Base-by-base conservation (phyloP, 92 coral and sea anemone species). In the Paragorgia papillata region DNA sequence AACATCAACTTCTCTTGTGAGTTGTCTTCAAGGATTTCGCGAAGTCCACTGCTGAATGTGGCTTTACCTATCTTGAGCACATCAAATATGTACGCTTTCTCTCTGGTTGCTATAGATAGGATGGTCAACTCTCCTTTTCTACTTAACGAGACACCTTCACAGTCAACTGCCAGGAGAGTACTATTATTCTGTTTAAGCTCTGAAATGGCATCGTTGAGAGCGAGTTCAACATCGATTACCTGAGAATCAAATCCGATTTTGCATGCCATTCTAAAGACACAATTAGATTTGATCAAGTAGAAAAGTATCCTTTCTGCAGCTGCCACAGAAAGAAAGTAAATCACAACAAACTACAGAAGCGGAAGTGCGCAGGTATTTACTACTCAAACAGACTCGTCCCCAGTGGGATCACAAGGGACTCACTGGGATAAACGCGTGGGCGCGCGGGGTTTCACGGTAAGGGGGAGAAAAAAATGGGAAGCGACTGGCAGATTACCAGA, bases 101-200 rank as follows among this genome's bases (percentile, higher is more conserved):
- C 86, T 80, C 73, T 83, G 41, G 86, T 85, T 67, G 92, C 89
- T 30, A 88, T 80, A 49, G 92, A 82, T 25, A 88, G 58, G 66
- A 88, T 82, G 17, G 92, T 88, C 46, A 88, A 73, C 64, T 76
- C 85, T 81, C 92, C 92, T 55, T 88, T 82, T 54, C 92, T 76
- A 40, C 89, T 85, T 66, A 88, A 66, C 19, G 88, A 85, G 33
- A 79, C 89, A 29, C 92, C 92, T 76, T 88, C 92, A 31, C 92
- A 88, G 75, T 88, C 92, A 62, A 88, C 92, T 46, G 92, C 89
- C 46, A 88, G 17, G 35, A 81, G 85, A 82, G 65, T 63, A 65
- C 78, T 82, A 17, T 63, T 71, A 35, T 81, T 32, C 69, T 79
- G 67, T 73, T 82, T 85, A 39, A 88, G 73, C 71, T 88, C 92